These are phyloP conservation scores for Drosophila nannoptera DNA, from an alignment of 1,140 invertebrate genomes.

Conservation along the genomic window DNA sequence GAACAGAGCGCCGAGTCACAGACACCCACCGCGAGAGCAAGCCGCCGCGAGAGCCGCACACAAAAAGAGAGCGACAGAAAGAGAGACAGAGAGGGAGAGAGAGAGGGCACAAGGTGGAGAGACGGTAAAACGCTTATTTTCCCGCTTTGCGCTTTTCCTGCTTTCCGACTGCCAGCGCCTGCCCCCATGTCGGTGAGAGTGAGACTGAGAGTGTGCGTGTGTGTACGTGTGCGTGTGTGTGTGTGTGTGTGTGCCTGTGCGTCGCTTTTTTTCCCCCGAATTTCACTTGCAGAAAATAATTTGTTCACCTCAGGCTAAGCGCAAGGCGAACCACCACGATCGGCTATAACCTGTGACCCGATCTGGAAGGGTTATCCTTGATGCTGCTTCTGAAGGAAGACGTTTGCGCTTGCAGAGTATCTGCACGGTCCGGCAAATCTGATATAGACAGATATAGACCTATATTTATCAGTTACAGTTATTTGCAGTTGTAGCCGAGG, in stretches of 20 bases:
- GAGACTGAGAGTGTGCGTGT: not conserved
- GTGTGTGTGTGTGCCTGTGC: not conserved
- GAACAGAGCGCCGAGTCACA: not conserved
- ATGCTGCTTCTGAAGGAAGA: no score
- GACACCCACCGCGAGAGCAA: not conserved
- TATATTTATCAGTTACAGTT: no score
- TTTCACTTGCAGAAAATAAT: constrained; percentile 21
- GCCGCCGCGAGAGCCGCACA: not conserved
- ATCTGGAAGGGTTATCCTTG: no score
- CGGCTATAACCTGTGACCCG: no score
- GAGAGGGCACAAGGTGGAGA: constrained; percentile 10
- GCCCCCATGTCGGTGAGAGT: not conserved
- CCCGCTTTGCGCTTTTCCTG: constrained; percentile 51
- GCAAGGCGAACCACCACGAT: not conserved
- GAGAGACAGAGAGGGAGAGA: not conserved
- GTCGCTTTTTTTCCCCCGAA: constrained; percentile 19
- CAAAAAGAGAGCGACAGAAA: not conserved
- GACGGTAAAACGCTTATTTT: constrained; percentile 41
- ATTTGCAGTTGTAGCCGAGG: not conserved
- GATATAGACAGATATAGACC: no score
- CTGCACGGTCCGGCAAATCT: no score
- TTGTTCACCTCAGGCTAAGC: constrained; percentile 9
- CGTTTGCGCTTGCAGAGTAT: no score
- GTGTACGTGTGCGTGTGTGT: constrained; percentile 19
- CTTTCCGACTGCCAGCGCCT: constrained; percentile 8